A percentile compares a stretch with the other conserved stretches of the same genome.
Conservation (phyloP, 2,797 vertebrate species). For the Catostomus latipinnis region DNA sequence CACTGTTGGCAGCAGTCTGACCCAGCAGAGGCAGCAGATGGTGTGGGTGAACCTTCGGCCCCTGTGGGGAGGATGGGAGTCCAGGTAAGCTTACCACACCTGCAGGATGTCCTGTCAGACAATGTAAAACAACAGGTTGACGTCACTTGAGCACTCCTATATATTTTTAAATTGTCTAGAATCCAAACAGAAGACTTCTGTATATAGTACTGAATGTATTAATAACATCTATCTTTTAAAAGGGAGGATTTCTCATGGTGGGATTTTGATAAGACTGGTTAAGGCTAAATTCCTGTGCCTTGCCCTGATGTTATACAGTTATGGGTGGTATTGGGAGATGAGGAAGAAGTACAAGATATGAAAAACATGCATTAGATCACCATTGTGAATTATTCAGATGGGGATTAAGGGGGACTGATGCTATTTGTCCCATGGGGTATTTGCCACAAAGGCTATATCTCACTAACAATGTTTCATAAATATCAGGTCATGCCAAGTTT, state of each 20-base stretch:
- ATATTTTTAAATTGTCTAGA: conserved; percentile 11
- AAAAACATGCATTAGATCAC: too few relatives aligned
- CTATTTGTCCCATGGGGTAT: too few relatives aligned
- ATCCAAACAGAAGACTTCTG: conserved; percentile 5
- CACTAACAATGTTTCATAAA: too few relatives aligned
- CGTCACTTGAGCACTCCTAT: conserved; percentile 48
- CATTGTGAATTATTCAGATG: too few relatives aligned
- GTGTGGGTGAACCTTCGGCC: conserved; percentile 14
- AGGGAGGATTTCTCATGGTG: background rate
- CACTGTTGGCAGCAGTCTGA: conserved; percentile 32
- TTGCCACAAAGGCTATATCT: too few relatives aligned
- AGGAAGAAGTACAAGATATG: background rate
- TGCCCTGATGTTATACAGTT: conserved; percentile 3
- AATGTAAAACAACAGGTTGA: conserved; percentile 60
- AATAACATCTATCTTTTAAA: conserved; percentile 8
- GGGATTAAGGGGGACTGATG: too few relatives aligned
- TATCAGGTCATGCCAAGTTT: too few relatives aligned
- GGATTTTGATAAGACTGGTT: conserved; percentile 16
- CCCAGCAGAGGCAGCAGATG: conserved; percentile 7
- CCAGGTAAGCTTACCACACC: conserved; percentile 71
- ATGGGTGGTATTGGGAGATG: background rate
- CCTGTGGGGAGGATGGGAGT: background rate
- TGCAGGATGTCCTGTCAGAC: conserved; percentile 75
- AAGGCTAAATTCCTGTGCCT: background rate
- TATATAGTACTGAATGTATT: conserved; percentile 4